These are phyloP conservation scores for Cataglyphis albicans DNA, from an alignment of 2,888 invertebrate genomes.

Conservation along the genomic window DNA sequence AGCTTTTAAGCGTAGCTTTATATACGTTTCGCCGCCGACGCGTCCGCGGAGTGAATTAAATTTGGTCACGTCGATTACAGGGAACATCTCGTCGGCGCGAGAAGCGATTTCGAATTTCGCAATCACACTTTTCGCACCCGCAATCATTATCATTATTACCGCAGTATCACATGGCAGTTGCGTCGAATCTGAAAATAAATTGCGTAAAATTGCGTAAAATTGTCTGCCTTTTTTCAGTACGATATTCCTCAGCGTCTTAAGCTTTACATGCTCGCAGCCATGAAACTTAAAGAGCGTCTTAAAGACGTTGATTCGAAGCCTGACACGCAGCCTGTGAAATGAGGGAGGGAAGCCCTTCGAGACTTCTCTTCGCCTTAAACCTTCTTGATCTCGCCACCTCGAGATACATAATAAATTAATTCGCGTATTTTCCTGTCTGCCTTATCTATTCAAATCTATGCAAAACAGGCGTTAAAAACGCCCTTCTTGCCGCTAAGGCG, in stretches of 20 bases:
- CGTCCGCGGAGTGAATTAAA: constrained; percentile 51
- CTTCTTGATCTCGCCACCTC: constrained; percentile 70
- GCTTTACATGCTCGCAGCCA: constrained; percentile 3
- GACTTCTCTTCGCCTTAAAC: constrained; percentile 55
- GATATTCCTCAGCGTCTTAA: neutral
- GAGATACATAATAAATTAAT: constrained; percentile 86
- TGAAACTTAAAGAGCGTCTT: constrained; percentile 81
- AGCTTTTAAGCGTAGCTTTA: constrained; percentile 58
- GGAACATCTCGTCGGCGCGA: constrained; percentile 40
- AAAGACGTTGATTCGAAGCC: constrained; percentile 67
- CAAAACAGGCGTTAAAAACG: constrained; percentile 85
- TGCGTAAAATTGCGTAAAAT: no score
- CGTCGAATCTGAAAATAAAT: neutral
- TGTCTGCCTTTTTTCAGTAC: neutral
- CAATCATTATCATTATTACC: constrained; percentile 26
- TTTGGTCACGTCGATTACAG: constrained; percentile 56
- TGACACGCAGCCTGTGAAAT: constrained; percentile 68
- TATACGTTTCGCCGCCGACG: constrained; percentile 53
- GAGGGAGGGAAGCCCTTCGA: constrained; percentile 79
- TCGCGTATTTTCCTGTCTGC: constrained; percentile 83
- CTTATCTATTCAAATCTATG: constrained; percentile 86
- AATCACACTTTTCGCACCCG: constrained; percentile 20
- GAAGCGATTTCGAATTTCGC: constrained; percentile 27
- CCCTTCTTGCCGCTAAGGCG: constrained; percentile 80
- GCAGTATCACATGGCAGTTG: neutral